phyloP scores from a whole-genome alignment of 30 jellyfish, hydroid and myxozoan species.

The Cassiopea xamachana region DNA sequence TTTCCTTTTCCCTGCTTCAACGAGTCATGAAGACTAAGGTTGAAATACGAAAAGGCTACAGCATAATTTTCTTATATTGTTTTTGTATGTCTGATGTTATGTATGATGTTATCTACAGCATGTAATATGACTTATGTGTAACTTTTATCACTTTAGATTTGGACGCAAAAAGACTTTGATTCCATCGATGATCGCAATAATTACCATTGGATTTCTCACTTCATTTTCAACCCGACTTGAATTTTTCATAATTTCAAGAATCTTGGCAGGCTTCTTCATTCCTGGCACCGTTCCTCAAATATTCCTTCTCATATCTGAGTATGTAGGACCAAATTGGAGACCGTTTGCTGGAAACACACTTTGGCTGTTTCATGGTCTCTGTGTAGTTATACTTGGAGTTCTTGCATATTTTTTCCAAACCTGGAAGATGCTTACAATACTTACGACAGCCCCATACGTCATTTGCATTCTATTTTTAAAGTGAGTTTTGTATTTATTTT shows the following conservation, averaged over 20 bases:
- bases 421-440: conserved; percentile 80
- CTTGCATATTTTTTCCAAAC: conserved; percentile 79
- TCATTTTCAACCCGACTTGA: conserved; percentile 75
- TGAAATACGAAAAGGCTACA: too few relatives aligned
- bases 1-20: too few relatives aligned
- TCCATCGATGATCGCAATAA: conserved; percentile 54
- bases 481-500: conserved; percentile 34
- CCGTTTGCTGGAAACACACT: conserved; percentile 85
- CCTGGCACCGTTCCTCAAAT: conserved; percentile 79
- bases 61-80: too few relatives aligned
- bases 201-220: conserved; percentile 59
- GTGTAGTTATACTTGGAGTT: conserved; percentile 81
- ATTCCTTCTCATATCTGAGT: conserved; percentile 73
- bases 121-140: too few relatives aligned
- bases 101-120: too few relatives aligned
- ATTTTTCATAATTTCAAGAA: conserved; percentile 45
- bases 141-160: conserved; percentile 25
- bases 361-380: conserved; percentile 61
- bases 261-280: conserved; percentile 77
- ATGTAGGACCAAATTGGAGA: conserved; percentile 86
- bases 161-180: conserved; percentile 76
- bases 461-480: conserved; percentile 58
- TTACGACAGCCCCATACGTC: conserved; percentile 80
- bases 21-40: too few relatives aligned
- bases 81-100: too few relatives aligned